Conservation (phyloP, 2,113 vertebrate genomes). For the Pseudonaja textilis region DNA sequence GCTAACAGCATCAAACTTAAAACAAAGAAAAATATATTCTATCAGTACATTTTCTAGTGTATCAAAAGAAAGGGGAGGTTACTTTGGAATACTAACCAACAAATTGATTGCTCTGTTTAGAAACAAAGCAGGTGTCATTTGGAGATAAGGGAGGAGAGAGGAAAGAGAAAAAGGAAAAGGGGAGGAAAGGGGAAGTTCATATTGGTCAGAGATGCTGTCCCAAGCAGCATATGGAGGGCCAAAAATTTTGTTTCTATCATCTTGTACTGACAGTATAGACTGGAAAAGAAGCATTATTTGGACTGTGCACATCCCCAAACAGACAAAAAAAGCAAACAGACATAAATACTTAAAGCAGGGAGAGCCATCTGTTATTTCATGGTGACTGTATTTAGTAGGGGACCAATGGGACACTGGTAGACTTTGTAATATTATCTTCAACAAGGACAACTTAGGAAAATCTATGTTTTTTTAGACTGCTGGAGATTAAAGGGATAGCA, state of each 20-base stretch:
- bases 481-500: neutral
- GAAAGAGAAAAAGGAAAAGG: neutral
- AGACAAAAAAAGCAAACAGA: neutral
- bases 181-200: neutral
- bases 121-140: neutral
- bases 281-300: neutral
- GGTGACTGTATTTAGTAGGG: neutral
- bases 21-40: conserved; percentile 20
- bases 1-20: conserved; percentile 22
- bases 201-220: neutral
- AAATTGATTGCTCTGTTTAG: neutral
- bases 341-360: neutral
- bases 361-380: neutral
- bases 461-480: neutral
- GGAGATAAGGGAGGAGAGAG: neutral
- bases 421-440: neutral
- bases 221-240: neutral
- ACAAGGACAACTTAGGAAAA: neutral
- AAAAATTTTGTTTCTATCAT: neutral
- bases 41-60: neutral
- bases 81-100: neutral
- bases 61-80: neutral
- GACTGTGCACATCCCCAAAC: neutral
- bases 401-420: neutral
- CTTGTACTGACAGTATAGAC: neutral